Conservation (phyloP, 2,797 vertebrate species). For the Otus scops region DNA sequence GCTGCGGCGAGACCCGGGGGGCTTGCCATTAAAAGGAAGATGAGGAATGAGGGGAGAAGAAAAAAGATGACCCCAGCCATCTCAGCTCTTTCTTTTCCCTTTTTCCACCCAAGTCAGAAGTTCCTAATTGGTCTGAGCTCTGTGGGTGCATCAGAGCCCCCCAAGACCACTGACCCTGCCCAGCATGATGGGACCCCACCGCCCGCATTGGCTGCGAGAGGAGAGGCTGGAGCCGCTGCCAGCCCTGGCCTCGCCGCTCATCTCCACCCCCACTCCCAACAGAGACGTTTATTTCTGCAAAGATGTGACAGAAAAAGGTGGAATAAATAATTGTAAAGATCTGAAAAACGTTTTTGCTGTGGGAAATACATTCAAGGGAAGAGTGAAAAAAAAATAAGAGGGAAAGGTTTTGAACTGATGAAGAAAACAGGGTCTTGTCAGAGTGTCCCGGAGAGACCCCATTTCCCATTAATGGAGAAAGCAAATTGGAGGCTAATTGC, state of each 20-base stretch:
- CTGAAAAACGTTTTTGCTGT: background rate
- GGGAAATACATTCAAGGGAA: background rate
- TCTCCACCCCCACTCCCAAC: background rate
- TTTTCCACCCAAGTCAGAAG: background rate
- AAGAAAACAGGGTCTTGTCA: conserved; percentile 2
- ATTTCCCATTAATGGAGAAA: conserved; percentile 41
- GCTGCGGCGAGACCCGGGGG: background rate
- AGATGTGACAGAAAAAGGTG: conserved; percentile 16
- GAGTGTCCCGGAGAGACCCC: background rate
- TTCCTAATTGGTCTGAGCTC: conserved; percentile 23
- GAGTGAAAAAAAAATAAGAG: conserved; percentile 3
- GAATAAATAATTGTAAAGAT: conserved; percentile 24
- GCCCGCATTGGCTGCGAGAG: fast-evolving
- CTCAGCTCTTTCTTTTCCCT: background rate
- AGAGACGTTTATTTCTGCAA: background rate
- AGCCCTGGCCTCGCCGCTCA: background rate
- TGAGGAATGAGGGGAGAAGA: background rate
- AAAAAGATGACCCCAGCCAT: background rate
- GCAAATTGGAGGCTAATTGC: conserved; percentile 60
- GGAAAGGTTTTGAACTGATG: conserved; percentile 27
- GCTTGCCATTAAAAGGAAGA: conserved; percentile 25
- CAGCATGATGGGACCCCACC: fast-evolving
- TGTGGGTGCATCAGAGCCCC: background rate
- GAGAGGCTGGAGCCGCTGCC: background rate
- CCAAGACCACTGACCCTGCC: background rate